A percentile compares a stretch with the other conserved stretches of the same genome.
Conservation (phyloP, 2,113 vertebrate species). For the Genyomyrus donnyi region DNA sequence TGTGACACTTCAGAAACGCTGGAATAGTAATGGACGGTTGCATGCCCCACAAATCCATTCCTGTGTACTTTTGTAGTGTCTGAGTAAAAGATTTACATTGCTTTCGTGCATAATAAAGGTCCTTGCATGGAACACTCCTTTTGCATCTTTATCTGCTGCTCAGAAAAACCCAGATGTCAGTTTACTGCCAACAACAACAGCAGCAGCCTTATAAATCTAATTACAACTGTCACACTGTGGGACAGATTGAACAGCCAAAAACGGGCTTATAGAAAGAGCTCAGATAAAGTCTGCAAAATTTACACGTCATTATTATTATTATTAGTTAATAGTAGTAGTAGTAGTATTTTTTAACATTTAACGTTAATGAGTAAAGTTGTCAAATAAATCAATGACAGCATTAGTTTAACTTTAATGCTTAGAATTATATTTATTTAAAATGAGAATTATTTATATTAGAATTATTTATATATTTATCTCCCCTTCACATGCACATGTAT, state of each 20-base stretch:
- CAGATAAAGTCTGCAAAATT: constrained; percentile 33
- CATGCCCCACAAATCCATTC: background rate
- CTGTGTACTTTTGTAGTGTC: background rate
- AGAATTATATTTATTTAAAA: background rate
- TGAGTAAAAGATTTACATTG: background rate
- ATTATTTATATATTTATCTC: constrained; percentile 26
- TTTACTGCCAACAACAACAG: constrained; percentile 19
- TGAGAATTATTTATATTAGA: constrained; percentile 18
- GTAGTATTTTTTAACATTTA: constrained; percentile 7
- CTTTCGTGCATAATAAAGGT: background rate
- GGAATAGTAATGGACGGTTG: background rate
- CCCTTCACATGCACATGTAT: constrained; percentile 27
- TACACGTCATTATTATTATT: constrained; percentile 27
- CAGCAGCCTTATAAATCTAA: constrained; percentile 25
- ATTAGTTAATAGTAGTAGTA: background rate
- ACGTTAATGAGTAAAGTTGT: constrained; percentile 25
- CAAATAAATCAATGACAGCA: constrained; percentile 21
- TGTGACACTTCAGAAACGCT: background rate
- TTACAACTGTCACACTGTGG: constrained; percentile 19
- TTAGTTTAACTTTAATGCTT: background rate
- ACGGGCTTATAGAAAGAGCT: constrained; percentile 16
- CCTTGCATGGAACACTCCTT: background rate
- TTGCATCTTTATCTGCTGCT: no score
- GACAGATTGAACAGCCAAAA: constrained; percentile 28
- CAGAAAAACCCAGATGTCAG: constrained; percentile 8